Percentiles rank a stretch among this genome's conserved stretches.
phyloP scores from a whole-genome alignment of 2,888 invertebrate species.

The Chorisops tibialis region DNA sequence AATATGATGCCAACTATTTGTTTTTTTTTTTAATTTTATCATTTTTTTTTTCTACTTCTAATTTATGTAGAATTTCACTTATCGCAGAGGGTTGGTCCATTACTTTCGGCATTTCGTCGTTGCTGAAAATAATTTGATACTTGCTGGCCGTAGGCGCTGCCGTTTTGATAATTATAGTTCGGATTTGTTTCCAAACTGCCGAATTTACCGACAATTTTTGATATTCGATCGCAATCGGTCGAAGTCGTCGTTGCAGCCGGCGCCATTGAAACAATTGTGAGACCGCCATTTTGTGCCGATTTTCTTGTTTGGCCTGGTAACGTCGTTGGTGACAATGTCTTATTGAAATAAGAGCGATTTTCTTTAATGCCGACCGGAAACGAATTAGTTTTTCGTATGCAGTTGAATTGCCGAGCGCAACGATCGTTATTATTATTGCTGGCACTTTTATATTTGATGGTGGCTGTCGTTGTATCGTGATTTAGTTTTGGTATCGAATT shows the following conservation, averaged over 20 bases:
- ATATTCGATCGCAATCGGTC: constrained; percentile 49
- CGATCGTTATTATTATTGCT: constrained; percentile 16
- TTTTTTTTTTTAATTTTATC: background rate
- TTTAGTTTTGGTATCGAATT: background rate
- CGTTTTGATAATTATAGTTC: constrained; percentile 27
- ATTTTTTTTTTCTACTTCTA: background rate
- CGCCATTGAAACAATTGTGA: background rate
- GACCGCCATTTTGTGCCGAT: constrained; percentile 20
- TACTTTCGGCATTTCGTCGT: constrained; percentile 24
- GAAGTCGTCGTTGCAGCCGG: background rate
- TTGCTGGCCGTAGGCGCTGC: constrained; percentile 16
- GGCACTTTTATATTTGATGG: background rate
- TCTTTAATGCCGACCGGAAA: constrained; percentile 8
- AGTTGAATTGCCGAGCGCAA: constrained; percentile 4
- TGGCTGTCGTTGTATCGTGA: background rate
- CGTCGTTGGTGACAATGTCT: constrained; percentile 18
- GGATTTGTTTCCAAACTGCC: constrained; percentile 41
- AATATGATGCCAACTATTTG: background rate
- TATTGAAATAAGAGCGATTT: constrained; percentile 23
- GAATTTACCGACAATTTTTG: constrained; percentile 52
- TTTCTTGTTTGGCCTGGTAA: constrained; percentile 1
- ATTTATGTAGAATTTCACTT: constrained; percentile 20
- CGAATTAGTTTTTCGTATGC: constrained; percentile 24
- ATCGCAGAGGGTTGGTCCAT: constrained; percentile 29
- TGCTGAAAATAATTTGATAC: constrained; percentile 27